Conservation (phyloP, 1,140 invertebrate genomes). For the Ceratina calcarata region DNA sequence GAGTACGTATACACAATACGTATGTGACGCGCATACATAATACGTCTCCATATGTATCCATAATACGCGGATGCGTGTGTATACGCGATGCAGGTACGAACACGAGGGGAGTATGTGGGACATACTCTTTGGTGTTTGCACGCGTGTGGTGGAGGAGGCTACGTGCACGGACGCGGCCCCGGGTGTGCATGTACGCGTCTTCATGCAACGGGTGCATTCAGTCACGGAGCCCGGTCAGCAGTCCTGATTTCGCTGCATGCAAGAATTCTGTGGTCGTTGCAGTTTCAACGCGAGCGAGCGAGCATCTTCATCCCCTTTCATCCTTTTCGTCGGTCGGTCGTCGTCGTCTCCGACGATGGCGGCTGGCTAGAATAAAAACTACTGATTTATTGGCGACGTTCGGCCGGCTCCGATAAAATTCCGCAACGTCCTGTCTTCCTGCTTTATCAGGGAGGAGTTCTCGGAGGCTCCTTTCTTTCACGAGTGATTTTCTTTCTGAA, state of each 20-base stretch:
- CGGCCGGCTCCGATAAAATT: slow-evolving; percentile 61
- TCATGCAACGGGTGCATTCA: slow-evolving; percentile 53
- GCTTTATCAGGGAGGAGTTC: slow-evolving; percentile 42
- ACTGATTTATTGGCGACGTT: slow-evolving; percentile 63
- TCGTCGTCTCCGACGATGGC: slow-evolving; percentile 26
- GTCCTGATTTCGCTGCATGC: slow-evolving; percentile 65
- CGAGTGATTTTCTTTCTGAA: neutral
- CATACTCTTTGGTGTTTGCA: too few species aligned
- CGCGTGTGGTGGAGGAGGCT: too few species aligned
- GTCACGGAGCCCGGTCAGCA: slow-evolving; percentile 67
- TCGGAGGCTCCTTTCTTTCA: slow-evolving; percentile 8
- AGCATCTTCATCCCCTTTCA: slow-evolving; percentile 61
- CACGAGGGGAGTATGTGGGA: too few species aligned
- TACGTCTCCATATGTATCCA: too few species aligned
- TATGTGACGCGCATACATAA: too few species aligned
- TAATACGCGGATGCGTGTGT: too few species aligned
- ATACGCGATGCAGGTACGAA: too few species aligned
- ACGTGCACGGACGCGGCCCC: neutral
- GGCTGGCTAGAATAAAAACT: slow-evolving; percentile 65
- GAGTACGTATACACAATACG: too few species aligned
- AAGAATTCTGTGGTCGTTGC: slow-evolving; percentile 70
- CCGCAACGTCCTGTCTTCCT: slow-evolving; percentile 31
- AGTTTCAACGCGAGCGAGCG: slow-evolving; percentile 57
- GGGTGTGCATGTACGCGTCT: slow-evolving; percentile 17
- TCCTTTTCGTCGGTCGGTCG: slow-evolving; percentile 1